phyloP scores from a whole-genome alignment of 2,797 vertebrate species.

The Pangasius macronema region DNA sequence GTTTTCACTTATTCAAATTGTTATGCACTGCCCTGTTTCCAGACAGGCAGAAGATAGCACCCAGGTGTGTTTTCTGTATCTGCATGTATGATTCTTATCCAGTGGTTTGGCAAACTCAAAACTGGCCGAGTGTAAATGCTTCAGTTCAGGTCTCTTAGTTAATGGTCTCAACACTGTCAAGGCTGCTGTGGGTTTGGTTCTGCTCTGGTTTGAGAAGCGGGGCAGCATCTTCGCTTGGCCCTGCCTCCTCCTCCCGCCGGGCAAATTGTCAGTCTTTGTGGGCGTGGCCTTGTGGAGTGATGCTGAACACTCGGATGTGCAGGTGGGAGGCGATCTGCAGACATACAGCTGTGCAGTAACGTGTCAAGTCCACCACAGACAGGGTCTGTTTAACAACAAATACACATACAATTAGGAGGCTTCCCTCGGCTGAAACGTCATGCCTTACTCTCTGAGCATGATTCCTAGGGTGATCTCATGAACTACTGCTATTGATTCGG shows the following conservation, averaged over 20 bases:
- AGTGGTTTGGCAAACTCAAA: constrained; percentile 33
- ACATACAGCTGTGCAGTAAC: constrained; percentile 90
- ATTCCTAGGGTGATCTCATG: no score
- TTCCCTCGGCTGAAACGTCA: background rate
- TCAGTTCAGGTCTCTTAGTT: constrained; percentile 46
- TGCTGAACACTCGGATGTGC: constrained; percentile 91
- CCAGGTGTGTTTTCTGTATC: constrained; percentile 12
- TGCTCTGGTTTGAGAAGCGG: constrained; percentile 80
- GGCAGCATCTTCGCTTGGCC: constrained; percentile 66
- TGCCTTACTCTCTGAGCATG: background rate
- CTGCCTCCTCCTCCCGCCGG: constrained; percentile 83
- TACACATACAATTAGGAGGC: constrained; percentile 20
- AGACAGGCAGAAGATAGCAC: background rate
- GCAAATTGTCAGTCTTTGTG: constrained; percentile 89
- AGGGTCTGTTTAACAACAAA: constrained; percentile 74
- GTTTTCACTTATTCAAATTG: background rate
- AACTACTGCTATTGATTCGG: no score
- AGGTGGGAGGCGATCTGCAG: constrained; percentile 94
- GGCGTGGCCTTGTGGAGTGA: constrained; percentile 79
- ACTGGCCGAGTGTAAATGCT: background rate
- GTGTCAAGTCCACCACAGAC: constrained; percentile 87
- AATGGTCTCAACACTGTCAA: constrained; percentile 75
- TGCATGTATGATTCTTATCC: constrained; percentile 2
- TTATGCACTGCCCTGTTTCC: background rate
- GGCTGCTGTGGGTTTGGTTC: constrained; percentile 70